These are phyloP conservation scores for Alligator sinensis DNA, from an alignment of 2,113 vertebrate species.

Conservation along the genomic window DNA sequence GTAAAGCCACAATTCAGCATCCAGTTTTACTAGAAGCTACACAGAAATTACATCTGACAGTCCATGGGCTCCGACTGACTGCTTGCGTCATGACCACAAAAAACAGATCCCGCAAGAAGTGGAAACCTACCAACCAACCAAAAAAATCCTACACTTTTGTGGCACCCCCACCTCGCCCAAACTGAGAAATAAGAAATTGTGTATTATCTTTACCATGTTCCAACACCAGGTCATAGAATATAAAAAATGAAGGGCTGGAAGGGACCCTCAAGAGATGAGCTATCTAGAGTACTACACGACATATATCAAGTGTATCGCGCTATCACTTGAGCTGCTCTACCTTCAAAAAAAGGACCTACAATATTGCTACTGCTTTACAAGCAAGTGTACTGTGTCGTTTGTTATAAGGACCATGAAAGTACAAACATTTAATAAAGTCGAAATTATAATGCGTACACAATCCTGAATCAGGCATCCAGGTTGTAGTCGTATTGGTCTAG, in stretches of 20 bases:
- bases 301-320: conserved; percentile 19
- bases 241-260: conserved; percentile 29
- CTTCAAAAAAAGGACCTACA: conserved; percentile 27
- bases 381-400: neutral
- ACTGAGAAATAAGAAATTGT: neutral
- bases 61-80: neutral
- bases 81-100: neutral
- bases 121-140: neutral
- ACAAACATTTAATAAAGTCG: neutral
- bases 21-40: neutral
- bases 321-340: neutral
- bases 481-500: too few relatives aligned
- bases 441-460: neutral
- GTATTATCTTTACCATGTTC: conserved; percentile 10
- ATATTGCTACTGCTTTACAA: neutral
- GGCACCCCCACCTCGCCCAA: neutral
- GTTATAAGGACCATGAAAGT: fast-evolving
- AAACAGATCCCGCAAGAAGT: conserved; percentile 20
- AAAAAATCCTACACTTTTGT: neutral
- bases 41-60: neutral
- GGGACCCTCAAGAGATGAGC: conserved; percentile 36
- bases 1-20: neutral
- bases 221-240: neutral
- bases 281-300: conserved; percentile 13
- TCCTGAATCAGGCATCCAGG: too few relatives aligned